Evolutionary conservation across 2,888 invertebrate species (phyloP), one percentile per base, ranked within the genome.

Genomic region (Arrhopalites spinosus): DNA sequence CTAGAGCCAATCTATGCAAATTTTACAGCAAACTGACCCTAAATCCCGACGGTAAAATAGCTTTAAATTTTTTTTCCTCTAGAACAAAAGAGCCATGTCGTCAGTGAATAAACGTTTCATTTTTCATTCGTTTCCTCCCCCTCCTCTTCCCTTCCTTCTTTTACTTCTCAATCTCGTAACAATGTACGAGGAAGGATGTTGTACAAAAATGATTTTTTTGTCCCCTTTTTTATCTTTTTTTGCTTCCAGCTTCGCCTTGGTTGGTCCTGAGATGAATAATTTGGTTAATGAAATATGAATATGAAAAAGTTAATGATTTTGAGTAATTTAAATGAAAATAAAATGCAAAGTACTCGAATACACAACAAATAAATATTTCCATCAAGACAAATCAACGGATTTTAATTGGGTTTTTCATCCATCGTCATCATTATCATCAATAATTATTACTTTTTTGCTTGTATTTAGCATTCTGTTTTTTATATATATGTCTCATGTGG

Each of bases 331-430:
- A n/a, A 36, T 36, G 36, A 3, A 36, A 36, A 36, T 36, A 36
- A 36, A 36, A 36, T 36, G 43, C 0, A 43, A 50, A 75, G n/a
- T 29, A 53, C n/a, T n/a, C n/a, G n/a, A n/a, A n/a, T n/a, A n/a
- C n/a, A n/a, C 23, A 56, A 36, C 29, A n/a, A 74, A n/a, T 36
- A 11, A 13, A 23, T 27, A 43, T 75, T 78, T 79, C 76, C 78
- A 78, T 78, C 79, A 78, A 78, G 79, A 79, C 79, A 78, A 79
- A 79, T 79, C 75, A 79, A 79, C 77, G 77, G 75, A 74, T 79
- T 78, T n/a, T 79, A 79, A 75, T 79, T 73, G 73, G 78, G 79
- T 77, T 78, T 75, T 61, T 64, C 78, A 74, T 75, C 71, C 72
- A 76, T 75, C 61, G 72, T 76, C 72, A 73, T 67, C 75, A 70